Evolutionary conservation across 53 echinoderm and acorn worm genomes (phyloP).

Genomic region (Temnopleurus reevesii): DNA sequence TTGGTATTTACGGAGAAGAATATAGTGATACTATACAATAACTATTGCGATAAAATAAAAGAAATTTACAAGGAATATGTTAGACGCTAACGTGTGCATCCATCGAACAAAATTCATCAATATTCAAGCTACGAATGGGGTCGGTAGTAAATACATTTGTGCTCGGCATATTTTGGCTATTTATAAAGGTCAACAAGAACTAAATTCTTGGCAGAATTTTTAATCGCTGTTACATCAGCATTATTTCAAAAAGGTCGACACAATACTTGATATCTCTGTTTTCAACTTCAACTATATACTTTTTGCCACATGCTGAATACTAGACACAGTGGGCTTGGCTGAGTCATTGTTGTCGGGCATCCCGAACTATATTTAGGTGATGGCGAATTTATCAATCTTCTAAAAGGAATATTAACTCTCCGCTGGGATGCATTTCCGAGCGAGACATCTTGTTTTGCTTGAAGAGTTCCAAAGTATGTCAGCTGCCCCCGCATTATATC

Average conservation of each 20-base stretch:
- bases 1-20: no score
- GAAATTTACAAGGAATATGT: no score
- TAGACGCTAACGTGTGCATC: no score
- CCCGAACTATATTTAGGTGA: slow-evolving; percentile 7
- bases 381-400: neutral
- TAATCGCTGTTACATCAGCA: no score
- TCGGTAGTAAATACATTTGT: no score
- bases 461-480: neutral
- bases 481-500: neutral
- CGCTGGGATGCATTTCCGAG: slow-evolving; percentile 7
- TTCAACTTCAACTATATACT: neutral
- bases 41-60: no score
- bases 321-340: neutral
- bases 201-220: no score
- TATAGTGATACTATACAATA: no score
- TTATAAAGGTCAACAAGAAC: neutral
- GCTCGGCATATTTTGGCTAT: no score
- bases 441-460: neutral
- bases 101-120: no score
- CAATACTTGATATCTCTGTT: neutral
- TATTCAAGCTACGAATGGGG: no score
- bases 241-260: no score
- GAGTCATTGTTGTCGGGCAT: slow-evolving; percentile 15
- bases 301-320: neutral
- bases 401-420: neutral